These are phyloP conservation scores for Urocolius indicus DNA, from an alignment of 2,113 vertebrate genomes.

Conservation along the genomic window DNA sequence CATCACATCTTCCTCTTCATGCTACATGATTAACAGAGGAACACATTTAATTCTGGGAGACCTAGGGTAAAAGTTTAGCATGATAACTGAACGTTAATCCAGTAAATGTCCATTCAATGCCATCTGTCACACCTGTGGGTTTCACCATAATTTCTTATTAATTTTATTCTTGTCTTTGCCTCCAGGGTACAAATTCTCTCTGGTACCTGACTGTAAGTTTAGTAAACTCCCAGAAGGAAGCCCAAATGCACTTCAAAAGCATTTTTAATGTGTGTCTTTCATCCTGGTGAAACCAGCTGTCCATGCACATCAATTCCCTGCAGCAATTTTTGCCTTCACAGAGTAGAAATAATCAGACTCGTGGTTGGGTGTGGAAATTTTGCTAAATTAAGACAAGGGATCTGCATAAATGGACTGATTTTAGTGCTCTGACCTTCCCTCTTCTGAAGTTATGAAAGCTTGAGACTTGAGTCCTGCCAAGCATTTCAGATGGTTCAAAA, in stretches of 20 bases:
- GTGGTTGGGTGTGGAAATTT: background rate
- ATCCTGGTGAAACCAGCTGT: constrained; percentile 49
- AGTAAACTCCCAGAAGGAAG: constrained; percentile 32
- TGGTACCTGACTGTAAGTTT: constrained; percentile 51
- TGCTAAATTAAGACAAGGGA: constrained; percentile 18
- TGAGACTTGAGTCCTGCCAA: background rate
- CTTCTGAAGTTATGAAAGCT: background rate
- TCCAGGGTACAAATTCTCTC: constrained; percentile 40
- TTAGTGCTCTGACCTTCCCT: background rate
- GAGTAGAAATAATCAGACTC: constrained; percentile 22
- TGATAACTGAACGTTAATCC: background rate
- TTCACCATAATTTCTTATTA: constrained; percentile 38
- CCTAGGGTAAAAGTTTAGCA: background rate
- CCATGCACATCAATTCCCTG: constrained; percentile 41
- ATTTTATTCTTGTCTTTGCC: constrained; percentile 48
- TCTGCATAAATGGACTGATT: background rate
- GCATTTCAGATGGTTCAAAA: background rate
- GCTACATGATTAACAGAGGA: background rate
- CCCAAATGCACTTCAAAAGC: constrained; percentile 40
- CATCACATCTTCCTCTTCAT: background rate
- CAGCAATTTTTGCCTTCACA: constrained; percentile 15
- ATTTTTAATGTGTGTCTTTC: constrained; percentile 57
- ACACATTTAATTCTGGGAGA: background rate
- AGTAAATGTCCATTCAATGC: constrained; percentile 21
- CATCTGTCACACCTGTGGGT: constrained; percentile 61